Evolutionary conservation across 2,113 vertebrate species (phyloP), one percentile per base, ranked within the genome.

Genomic region (Hyaena hyaena): DNA sequence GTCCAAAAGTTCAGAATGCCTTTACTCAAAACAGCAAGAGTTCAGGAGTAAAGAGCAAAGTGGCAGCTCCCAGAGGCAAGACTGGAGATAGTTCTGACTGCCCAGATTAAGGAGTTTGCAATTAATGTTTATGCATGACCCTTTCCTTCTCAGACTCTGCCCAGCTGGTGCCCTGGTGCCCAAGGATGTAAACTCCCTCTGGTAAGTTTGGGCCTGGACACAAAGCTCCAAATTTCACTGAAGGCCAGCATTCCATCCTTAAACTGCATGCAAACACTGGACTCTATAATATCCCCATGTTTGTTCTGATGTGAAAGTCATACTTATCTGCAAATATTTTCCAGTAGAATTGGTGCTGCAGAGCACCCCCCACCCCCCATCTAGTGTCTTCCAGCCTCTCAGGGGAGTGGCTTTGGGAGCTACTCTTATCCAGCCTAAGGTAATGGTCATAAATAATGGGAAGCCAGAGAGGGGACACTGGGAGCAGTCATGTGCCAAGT

Each of bases 361-460:
- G 35, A 65, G 77, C 4, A 12, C 68, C 17, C 10, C 39, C 48
- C 7, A 5, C 19, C 2, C 0, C 63, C 10, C 10, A 15, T 89
- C 43, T 61, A 50, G 28, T 55, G 17, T 61, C 76, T 92, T 69
- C 83, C 90, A 85, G 83, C 33, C 66, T 33, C 26, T 85, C 5
- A 0, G 33, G 19, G 5, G 83, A 87, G 19, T 65, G 33, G 16
- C 45, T 55, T 79, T 61, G 61, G 43, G n/a, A 39, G 50, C 74
- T 39, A 71, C 58, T 58, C 8, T 63, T 68, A 74, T 8, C n/a
- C 76, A 71, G 16, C 11, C 31, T 68, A 31, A 93, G 53, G 43
- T 73, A 65, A 39, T 74, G 89, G 68, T 96, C 86, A 74, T 81
- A 95, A 90, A n/a, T 77, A 81, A 79, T 19, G 31, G 48, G 86